These are phyloP conservation scores for Agapornis roseicollis DNA, from an alignment of 2,113 vertebrate species.

Conservation along the genomic window DNA sequence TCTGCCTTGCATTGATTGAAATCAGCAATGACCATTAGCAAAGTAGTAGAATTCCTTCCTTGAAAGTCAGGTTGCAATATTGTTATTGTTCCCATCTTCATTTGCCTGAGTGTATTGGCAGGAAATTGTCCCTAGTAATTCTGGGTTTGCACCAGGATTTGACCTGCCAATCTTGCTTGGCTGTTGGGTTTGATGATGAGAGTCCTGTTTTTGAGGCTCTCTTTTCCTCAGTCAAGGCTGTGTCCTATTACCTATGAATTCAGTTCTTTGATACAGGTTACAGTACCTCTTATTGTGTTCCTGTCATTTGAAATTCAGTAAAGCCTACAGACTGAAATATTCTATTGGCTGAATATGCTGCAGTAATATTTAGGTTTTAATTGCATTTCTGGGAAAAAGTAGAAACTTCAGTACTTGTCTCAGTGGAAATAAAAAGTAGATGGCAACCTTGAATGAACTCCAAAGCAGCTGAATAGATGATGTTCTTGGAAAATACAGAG, in stretches of 20 bases:
- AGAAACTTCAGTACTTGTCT: neutral
- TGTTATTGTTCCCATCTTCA: neutral
- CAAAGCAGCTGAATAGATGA: neutral
- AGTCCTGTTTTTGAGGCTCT: neutral
- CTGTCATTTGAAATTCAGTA: neutral
- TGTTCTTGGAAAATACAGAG: neutral
- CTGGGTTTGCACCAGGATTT: neutral
- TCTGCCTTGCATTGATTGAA: neutral
- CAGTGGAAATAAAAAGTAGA: neutral
- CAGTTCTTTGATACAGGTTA: neutral
- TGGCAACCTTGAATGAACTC: conserved; percentile 20
- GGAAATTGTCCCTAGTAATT: neutral
- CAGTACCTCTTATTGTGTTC: neutral
- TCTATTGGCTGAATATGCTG: neutral
- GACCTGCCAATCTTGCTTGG: neutral
- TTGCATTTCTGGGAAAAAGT: conserved; percentile 24
- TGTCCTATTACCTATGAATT: neutral
- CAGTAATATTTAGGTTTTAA: neutral
- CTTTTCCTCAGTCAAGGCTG: neutral
- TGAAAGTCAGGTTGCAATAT: neutral
- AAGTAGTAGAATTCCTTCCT: neutral
- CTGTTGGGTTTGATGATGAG: neutral
- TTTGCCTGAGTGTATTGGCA: fast-evolving
- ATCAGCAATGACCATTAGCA: neutral
- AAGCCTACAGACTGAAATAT: neutral